phyloP scores from a whole-genome alignment of 2,797 vertebrate genomes.

The Iguana delicatissima region DNA sequence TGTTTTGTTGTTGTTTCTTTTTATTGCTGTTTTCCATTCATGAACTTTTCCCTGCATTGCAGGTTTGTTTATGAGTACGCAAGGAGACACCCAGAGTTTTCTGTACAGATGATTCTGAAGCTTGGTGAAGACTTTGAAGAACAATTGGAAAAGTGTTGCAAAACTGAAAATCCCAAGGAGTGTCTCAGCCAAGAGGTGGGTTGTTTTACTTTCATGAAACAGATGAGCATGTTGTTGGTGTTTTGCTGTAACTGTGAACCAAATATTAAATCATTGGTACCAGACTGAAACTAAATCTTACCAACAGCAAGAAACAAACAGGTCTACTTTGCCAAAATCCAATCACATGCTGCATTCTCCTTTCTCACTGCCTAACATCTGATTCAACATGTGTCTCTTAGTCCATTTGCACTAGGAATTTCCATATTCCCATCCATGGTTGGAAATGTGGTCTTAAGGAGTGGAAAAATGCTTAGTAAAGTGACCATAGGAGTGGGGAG shows the following conservation, averaged over 20 bases:
- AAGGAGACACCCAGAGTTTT: constrained; percentile 71
- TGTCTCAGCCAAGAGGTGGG: constrained; percentile 70
- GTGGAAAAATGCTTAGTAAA: not conserved
- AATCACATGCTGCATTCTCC: not conserved
- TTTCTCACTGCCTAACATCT: not conserved
- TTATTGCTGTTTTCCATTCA: not conserved
- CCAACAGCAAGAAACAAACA: not conserved
- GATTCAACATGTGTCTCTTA: not conserved
- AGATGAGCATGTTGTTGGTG: not conserved
- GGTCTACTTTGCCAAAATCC: not conserved
- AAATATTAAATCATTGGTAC: not conserved
- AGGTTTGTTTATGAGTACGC: constrained; percentile 75
- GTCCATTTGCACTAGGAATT: not conserved
- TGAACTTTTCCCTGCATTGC: not conserved
- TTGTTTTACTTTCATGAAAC: not conserved
- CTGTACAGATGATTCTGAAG: constrained; percentile 62
- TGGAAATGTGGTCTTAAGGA: not conserved
- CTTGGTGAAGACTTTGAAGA: constrained; percentile 63
- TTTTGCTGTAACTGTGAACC: not conserved
- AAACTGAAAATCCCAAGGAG: constrained; percentile 32
- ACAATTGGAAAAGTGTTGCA: constrained; percentile 73
- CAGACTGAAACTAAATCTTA: not conserved
- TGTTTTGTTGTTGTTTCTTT: not conserved
- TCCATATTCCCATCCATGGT: not conserved
- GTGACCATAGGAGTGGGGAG: not conserved